Base-by-base conservation (phyloP, 2,797 vertebrate genomes). In the Thaleichthys pacificus region DNA sequence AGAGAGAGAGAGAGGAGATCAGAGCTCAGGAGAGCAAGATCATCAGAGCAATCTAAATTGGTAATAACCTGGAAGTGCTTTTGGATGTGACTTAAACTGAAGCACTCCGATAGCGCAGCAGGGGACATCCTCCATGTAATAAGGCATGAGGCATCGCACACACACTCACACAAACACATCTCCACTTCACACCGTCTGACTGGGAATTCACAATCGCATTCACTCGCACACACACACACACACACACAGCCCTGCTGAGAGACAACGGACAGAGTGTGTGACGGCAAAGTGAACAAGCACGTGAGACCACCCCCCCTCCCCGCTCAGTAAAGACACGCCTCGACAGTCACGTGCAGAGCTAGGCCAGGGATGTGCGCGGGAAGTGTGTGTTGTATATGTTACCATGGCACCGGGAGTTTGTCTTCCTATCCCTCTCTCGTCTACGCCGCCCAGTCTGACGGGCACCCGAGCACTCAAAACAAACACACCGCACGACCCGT, bases 31-130 rank as follows among this genome's bases (percentile, higher is more conserved):
- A 42, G 38, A 42, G 38, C 38, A 7, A 54, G 19, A 54, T 54
- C 51, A 17, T 54, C 15, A 19, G 51, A 3, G 19, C 4, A 54
- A 54, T 54, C 51, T 54, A 54, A 54, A 54, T 54, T 54, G 51
- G 51, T 54, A 54, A 54, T 61, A 35, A 79, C 22, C 22, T 54
- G 19, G 4, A n/a, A 54, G 51, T 54, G 51, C 51, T 54, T 54
- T 54, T 19, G 17, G 51, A 42, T 12, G 51, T 54, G 51, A 54
- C 51, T 54, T 19, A 54, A 54, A 54, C 15, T 54, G 51, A 17
- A 54, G 15, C 15, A 19, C 51, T 54, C 17, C 19, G 17, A 17
- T 5, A n/a, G 15, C 19, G 4, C 51, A 17, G 51, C 17, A n/a
- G 51, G 51, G 51, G 19, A 54, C 15, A 51, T 8, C 49, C 66